Evolutionary conservation across 2,797 vertebrate species (phyloP), one percentile per base, ranked within the genome.

Genomic region (Petrocephalus sullivani): DNA sequence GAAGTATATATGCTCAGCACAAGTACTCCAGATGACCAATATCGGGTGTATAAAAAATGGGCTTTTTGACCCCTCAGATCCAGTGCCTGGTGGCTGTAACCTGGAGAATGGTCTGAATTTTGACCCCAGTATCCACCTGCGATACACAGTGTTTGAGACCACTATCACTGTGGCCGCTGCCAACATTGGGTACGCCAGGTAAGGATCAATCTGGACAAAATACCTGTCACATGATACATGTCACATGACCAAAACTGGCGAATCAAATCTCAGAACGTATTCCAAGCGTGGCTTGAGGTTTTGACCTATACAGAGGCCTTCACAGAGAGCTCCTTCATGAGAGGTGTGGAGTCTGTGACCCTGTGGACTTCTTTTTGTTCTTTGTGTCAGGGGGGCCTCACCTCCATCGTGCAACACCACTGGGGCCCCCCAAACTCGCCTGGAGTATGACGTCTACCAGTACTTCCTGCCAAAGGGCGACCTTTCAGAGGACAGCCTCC

Each of bases 61-160:
- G 19, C 19, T 41, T 16, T 78, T 78, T 49, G 71, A 21, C 16
- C 75, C 8, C 81, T 6, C 41, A 99, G 98, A 99, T 92, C 98
- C 98, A 0, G 90, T 99, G 41, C 98, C 98, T 53, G 98, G 98
- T 89, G 98, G 96, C 28, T 99, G 98, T 92, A 98, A 97, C 93
- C 92, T 94, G 4, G 97, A 97, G 91, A 98, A 96, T 92, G 94
- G 95, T 87, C 93, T 99, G 93, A 96, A 96, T 57, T 94, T 95
- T 0, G 98, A 99, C 92, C 97, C 98, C 5, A 98, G 97, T 87
- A 89, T 99, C 92, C 96, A 98, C 89, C 86, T 99, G 87, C 94
- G 91, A 60, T 99, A 98, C 93, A 97, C 97, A 1, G 91, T 98
- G 91, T 97, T 96, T 46, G 97, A 97, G 92, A 97, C 94, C 12